Evolutionary conservation across 2,113 vertebrate species (phyloP).

Genomic region (Epinephelus cyanopodus): DNA sequence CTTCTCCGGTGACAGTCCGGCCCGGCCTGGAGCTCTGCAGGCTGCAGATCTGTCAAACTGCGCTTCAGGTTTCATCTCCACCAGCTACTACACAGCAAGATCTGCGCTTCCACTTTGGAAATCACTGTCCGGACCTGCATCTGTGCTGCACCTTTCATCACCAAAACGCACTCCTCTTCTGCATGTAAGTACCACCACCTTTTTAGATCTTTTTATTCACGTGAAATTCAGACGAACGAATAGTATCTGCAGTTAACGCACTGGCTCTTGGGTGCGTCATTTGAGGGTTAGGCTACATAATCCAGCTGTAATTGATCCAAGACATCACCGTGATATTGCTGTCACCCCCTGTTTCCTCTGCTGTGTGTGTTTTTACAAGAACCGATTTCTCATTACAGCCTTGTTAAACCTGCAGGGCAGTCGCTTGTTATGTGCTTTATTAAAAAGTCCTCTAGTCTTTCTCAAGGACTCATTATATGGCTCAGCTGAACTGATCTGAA

Average conservation of each 20-base stretch:
- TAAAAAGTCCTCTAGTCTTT: constrained; percentile 57
- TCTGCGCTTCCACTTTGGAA: constrained; percentile 11
- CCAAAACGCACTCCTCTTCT: not conserved
- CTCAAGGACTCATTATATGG: constrained; percentile 56
- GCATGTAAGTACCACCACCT: constrained; percentile 55
- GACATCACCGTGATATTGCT: not conserved
- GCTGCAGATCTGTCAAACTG: constrained; percentile 46
- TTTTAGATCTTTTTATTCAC: not conserved
- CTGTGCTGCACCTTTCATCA: not conserved
- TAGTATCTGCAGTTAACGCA: not conserved
- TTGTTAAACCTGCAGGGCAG: constrained; percentile 6
- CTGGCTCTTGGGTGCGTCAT: not conserved
- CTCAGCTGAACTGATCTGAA: constrained; percentile 49
- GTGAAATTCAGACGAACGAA: fast-evolving
- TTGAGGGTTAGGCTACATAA: not conserved
- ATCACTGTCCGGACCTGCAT: constrained; percentile 7
- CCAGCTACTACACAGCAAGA: constrained; percentile 12
- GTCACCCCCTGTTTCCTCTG: not conserved
- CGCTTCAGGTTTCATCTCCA: constrained; percentile 51
- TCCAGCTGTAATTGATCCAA: constrained; percentile 13
- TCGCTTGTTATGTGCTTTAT: constrained; percentile 21
- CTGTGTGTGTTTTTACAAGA: not conserved
- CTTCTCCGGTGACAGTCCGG: constrained; percentile 69
- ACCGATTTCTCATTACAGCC: constrained; percentile 2
- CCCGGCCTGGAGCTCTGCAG: constrained; percentile 50